These are phyloP conservation scores for Agelastica alni DNA, from an alignment of 2,888 invertebrate species.

Conservation along the genomic window DNA sequence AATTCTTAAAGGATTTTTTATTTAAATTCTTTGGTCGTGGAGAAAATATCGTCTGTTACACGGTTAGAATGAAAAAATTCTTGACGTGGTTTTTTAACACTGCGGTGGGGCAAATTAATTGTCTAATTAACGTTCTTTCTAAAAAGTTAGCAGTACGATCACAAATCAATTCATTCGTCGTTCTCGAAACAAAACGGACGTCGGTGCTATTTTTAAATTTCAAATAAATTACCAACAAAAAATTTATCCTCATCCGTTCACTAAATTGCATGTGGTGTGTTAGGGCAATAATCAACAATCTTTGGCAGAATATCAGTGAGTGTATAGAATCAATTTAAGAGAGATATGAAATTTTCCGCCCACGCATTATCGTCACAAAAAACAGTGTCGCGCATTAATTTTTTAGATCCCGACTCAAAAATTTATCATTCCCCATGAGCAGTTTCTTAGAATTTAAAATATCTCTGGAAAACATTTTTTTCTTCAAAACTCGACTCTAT, in stretches of 20 bases:
- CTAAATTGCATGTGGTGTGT: constrained; percentile 12
- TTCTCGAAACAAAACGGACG: constrained; percentile 1
- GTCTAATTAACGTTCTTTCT: no score
- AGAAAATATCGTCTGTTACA: no score
- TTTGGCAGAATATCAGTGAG: constrained; percentile 40
- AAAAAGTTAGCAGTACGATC: no score
- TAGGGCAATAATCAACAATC: constrained; percentile 26
- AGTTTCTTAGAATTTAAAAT: no score
- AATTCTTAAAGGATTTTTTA: no score
- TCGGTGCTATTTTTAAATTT: constrained; percentile 3
- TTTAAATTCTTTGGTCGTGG: no score
- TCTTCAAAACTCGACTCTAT: no score
- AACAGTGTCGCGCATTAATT: not conserved
- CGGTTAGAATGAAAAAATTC: no score
- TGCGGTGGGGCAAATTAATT: no score
- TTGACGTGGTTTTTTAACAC: no score
- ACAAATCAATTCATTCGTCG: no score
- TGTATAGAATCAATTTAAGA: constrained; percentile 43
- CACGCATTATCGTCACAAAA: constrained; percentile 30
- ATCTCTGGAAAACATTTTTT: no score
- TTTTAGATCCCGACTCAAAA: not conserved
- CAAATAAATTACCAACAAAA: constrained; percentile 1
- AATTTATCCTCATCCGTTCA: constrained; percentile 3
- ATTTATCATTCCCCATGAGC: not conserved
- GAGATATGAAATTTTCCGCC: constrained; percentile 41